Evolutionary conservation across 2,888 invertebrate genomes (phyloP).

Genomic region (Sinopyrophorus schimmeli): DNA sequence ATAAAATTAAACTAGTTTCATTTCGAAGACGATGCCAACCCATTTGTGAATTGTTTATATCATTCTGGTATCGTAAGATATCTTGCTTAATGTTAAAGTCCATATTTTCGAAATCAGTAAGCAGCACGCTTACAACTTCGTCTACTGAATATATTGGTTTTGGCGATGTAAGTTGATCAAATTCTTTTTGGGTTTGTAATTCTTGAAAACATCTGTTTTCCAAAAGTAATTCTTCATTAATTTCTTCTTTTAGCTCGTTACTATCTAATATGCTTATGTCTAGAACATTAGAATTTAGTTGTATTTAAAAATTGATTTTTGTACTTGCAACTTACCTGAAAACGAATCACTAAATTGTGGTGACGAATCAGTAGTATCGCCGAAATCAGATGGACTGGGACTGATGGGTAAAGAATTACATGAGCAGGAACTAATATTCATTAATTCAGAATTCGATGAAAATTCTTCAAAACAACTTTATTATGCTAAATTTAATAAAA

Average conservation of each 20-base stretch:
- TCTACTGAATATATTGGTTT: conserved; percentile 17
- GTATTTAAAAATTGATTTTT: background rate
- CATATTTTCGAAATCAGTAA: conserved; percentile 62
- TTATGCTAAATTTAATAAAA: background rate
- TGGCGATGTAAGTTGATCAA: conserved; percentile 36
- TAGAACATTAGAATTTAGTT: conserved; percentile 28
- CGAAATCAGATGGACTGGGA: conserved; percentile 48
- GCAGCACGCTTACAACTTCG: conserved; percentile 58
- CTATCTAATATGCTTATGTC: conserved; percentile 50
- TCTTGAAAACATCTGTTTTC: conserved; percentile 61
- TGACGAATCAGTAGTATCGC: conserved; percentile 41
- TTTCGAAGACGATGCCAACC: conserved; percentile 67
- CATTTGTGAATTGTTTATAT: conserved; percentile 68
- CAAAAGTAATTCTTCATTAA: conserved; percentile 51
- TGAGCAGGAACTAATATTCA: conserved; percentile 39
- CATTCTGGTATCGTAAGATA: conserved; percentile 60
- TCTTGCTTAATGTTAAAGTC: conserved; percentile 60
- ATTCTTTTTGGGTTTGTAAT: conserved; percentile 55
- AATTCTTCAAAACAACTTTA: conserved; percentile 35
- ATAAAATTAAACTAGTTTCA: conserved; percentile 66
- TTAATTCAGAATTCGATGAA: conserved; percentile 38
- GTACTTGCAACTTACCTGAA: conserved; percentile 32
- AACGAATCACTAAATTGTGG: conserved; percentile 33
- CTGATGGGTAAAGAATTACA: conserved; percentile 42
- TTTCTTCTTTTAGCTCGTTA: conserved; percentile 53